Base-by-base conservation (phyloP, 2,113 vertebrate genomes). In the Nesogale talazaci region DNA sequence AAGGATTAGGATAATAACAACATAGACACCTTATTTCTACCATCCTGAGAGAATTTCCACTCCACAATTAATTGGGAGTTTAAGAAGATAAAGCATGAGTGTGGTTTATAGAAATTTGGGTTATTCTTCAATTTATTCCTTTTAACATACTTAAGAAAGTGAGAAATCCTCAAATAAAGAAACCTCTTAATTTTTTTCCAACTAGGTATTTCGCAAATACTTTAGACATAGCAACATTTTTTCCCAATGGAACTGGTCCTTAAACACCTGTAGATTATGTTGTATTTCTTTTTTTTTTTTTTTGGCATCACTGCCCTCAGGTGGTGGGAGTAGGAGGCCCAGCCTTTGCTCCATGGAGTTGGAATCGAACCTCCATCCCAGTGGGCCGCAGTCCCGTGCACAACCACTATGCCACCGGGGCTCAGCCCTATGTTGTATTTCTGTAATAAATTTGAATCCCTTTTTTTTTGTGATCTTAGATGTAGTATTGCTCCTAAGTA, bases 341-440 rank as follows among this genome's bases (percentile, higher is more conserved):
- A n/a, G n/a, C n/a, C n/a, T n/a, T n/a, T n/a, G n/a, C n/a, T n/a
- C n/a, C n/a, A n/a, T n/a, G n/a, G n/a, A n/a, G n/a, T n/a, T n/a
- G n/a, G n/a, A n/a, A n/a, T n/a, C n/a, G n/a, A n/a, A n/a, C n/a
- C n/a, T n/a, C n/a, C n/a, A n/a, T n/a, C n/a, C n/a, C n/a, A n/a
- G n/a, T n/a, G n/a, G n/a, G n/a, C n/a, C n/a, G n/a, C n/a, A n/a
- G n/a, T n/a, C n/a, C n/a, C n/a, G n/a, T n/a, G n/a, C n/a, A n/a
- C n/a, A n/a, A n/a, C n/a, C n/a, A n/a, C n/a, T n/a, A n/a, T n/a
- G n/a, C n/a, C n/a, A n/a, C n/a, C n/a, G n/a, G n/a, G n/a, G n/a
- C n/a, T n/a, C n/a, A n/a, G n/a, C n/a, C n/a, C n/a, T 96, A 89
- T 31, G 72, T 91, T 94, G 74, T 79, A 78, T 72, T 79, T 74